Evolutionary conservation across 1,140 invertebrate species (phyloP), one percentile per base, ranked within the genome.

Genomic region (Drosophila ercepeae): DNA sequence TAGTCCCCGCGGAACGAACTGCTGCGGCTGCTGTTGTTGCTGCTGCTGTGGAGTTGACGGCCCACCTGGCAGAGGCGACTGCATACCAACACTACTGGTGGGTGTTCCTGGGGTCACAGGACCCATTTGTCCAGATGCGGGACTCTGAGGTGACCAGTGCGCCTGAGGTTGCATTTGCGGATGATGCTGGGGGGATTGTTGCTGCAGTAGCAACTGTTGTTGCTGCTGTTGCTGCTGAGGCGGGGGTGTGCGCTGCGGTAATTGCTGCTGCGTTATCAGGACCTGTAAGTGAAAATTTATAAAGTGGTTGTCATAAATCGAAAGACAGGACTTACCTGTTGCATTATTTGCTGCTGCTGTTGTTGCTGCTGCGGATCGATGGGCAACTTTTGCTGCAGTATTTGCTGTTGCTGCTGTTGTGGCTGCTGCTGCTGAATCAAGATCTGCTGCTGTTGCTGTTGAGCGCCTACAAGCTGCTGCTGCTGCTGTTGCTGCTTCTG

Each of bases 121-220:
- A 8, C 70, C 49, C 44, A 89, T 52, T 34, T 90, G 89, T 4
- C 78, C 61, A 0, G 76, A 75, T 2, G 78, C 79, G 4, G 86
- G 79, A 46, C 88, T 89, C 13, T 86, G 86, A 0, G 84, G 88
- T 0, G 78, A 73, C 78, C 78, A 84, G 36, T 89, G 89, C 1
- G 68, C 63, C 23, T 75, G 69, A 49, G 75, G 86, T 44, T 76
- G 83, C 46, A 84, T 54, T 48, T 78, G 76, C 23, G 67, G 65
- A 50, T 90, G 90, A 27, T 90, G 83, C 13, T 90, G 89, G 3
- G 81, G 79, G 1, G 75, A 84, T 67, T 90, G 89, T 41, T 91
- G 89, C 46, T 89, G 79, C 41, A 75, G 32, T 5, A 88, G 65
- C 2, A 90, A 55, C 9, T 75, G 29, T n/a, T 78, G 75, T 52